Evolutionary conservation across 2,797 vertebrate genomes (phyloP).

Genomic region (Argyrosomus regius): DNA sequence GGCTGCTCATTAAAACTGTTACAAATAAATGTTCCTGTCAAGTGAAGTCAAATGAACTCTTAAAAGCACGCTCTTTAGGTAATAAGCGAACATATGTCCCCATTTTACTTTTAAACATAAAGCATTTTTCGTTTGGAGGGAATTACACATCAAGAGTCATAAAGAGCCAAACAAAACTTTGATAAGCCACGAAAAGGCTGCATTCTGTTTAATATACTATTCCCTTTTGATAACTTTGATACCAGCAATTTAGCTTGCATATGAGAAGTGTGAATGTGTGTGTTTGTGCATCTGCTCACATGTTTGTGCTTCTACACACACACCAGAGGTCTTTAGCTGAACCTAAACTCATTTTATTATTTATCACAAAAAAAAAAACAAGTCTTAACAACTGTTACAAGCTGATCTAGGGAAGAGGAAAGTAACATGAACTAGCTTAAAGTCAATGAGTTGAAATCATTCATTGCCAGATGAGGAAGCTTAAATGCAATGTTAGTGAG

Average conservation of each 20-base stretch:
- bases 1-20: slow-evolving; percentile 57
- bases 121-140: neutral
- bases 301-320: neutral
- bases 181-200: neutral
- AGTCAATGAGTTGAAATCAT: no score
- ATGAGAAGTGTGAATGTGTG: neutral
- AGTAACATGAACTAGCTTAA: no score
- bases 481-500: no score
- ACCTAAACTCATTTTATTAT: neutral
- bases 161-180: neutral
- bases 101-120: neutral
- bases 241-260: slow-evolving; percentile 2
- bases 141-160: neutral
- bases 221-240: neutral
- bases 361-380: neutral
- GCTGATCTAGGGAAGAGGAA: no score
- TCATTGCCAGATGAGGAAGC: no score
- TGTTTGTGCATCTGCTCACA: slow-evolving; percentile 5
- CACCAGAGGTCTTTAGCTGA: neutral
- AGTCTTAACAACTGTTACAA: neutral
- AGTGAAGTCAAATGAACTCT: slow-evolving; percentile 29
- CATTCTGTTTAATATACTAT: neutral
- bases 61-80: slow-evolving; percentile 25
- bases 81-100: slow-evolving; percentile 4
- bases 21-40: slow-evolving; percentile 40